Evolutionary conservation across 2,888 invertebrate genomes (phyloP), one percentile per base, ranked within the genome.

Genomic region (Saturnia pavonia): DNA sequence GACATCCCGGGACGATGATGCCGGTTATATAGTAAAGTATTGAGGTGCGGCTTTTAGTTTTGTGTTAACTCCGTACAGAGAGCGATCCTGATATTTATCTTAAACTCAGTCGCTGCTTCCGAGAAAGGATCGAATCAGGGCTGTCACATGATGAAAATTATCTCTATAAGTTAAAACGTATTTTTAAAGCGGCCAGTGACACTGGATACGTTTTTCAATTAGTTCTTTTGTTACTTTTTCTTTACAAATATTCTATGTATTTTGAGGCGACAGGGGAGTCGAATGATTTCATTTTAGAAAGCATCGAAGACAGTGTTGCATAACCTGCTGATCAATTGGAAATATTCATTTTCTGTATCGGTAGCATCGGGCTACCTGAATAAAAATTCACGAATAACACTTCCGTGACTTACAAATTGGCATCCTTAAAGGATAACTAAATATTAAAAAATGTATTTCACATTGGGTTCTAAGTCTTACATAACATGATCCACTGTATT

Each of bases 41-140:
- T 65, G 40, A 40, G 22, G 40, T 14, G 19, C 40, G 40, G 19
- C 67, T 51, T 43, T 54, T 70, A 54, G 70, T 54, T 67, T 67
- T 66, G 51, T 22, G 67, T 70, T 70, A 54, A 57, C 51, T 42
- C 45, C 54, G 65, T 57, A 34, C 14, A 48, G 22, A 65, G 65
- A 69, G 71, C 72, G 74, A 72, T 72, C 74, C 65, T 51, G 75
- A 74, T 75, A 70, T 72, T 73, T 74, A 74, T 75, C 75, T 70
- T 48, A 48, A 65, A 40, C 72, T 65, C 67, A 45, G 51, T 54
- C 68, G 69, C 66, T 66, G 70, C 70, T 72, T 74, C 74, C 71
- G 69, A 75, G 74, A 73, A 70, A 40, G 70, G 70, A 70, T 67
- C 66, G 65, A 60, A 25, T 51, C 45, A 65, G 69, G 69, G 69